Evolutionary conservation across 2,888 invertebrate genomes (phyloP), one percentile per base, ranked within the genome.

Genomic region (Calameuta pallipes): DNA sequence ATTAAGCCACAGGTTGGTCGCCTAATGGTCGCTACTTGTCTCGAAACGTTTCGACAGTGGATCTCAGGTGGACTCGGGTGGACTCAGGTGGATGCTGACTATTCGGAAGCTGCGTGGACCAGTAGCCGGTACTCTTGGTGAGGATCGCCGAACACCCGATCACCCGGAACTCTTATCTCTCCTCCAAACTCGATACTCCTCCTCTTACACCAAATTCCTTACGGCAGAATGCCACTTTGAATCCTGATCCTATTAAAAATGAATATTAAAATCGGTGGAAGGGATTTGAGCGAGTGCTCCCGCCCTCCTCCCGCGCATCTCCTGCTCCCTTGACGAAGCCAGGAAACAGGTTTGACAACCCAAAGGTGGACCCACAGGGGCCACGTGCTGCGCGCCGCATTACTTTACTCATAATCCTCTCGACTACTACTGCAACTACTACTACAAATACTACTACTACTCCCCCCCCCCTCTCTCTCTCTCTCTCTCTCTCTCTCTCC

Each of bases 321-420:
- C 30, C 68, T 15, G 15, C n/a, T 35, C 34, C 69, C 41, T 31
- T 31, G 82, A 84, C 82, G 82, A 84, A 84, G 83, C 86, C 82
- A 87, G 82, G 86, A 89, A 91, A 91, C 90, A 89, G 91, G 91
- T 91, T 91, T 91, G 90, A 90, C 90, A 90, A 90, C 87, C 87
- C 87, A 87, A 86, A 88, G 87, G 88, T 87, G 85, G 87, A 87
- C 86, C 84, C 81, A 87, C 84, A 86, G 86, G 85, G 88, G 89
- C 88, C 90, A 90, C 90, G 90, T 90, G 90, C 90, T 90, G 88
- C 87, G 56, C 56, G 89, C 85, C 87, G 89, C 90, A 90, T 90
- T 91, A 90, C 89, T 90, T 90, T 91, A 90, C 89, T 90, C 89
- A 90, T 89, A 91, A 91, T 90, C 90, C 90, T 88, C 90, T 90